A percentile compares a stretch with the other conserved stretches of the same genome.
Evolutionary conservation across 2,797 vertebrate species (phyloP).

Genomic region (Scleropages formosus): DNA sequence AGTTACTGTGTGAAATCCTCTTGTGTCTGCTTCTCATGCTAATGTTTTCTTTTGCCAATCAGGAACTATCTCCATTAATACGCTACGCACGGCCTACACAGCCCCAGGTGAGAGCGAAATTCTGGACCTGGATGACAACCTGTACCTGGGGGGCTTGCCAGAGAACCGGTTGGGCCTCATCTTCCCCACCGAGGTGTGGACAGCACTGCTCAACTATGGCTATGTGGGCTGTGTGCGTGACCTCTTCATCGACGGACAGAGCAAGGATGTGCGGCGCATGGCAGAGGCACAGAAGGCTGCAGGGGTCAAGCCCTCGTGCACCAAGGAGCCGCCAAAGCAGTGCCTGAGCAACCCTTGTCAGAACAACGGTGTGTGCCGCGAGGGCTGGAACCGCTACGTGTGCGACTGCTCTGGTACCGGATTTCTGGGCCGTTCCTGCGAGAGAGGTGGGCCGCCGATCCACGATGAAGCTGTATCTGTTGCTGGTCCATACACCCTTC

Average conservation of each 20-base stretch:
- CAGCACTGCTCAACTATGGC: constrained; percentile 93
- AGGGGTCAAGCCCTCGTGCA: constrained; percentile 94
- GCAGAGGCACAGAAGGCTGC: constrained; percentile 91
- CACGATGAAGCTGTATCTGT: too few species aligned
- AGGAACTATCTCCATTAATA: constrained; percentile 98
- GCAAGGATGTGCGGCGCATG: constrained; percentile 92
- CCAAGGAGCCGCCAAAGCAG: constrained; percentile 89
- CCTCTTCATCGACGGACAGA: constrained; percentile 96
- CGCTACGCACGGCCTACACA: constrained; percentile 86
- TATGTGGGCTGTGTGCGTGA: constrained; percentile 97
- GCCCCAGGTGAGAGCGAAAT: constrained; percentile 96
- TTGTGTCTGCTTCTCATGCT: constrained; percentile 8
- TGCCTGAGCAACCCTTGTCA: constrained; percentile 96
- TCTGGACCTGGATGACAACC: constrained; percentile 91
- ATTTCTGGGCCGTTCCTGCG: constrained; percentile 89
- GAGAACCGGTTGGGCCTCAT: constrained; percentile 91
- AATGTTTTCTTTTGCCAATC: background rate
- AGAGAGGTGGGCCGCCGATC: constrained; percentile 79
- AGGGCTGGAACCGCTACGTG: constrained; percentile 97
- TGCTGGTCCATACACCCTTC: too few species aligned
- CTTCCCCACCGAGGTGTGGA: constrained; percentile 97
- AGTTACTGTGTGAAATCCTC: too few species aligned
- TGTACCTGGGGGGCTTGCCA: constrained; percentile 93
- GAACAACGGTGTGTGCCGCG: constrained; percentile 91
- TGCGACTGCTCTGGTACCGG: constrained; percentile 96